Base-by-base conservation (phyloP, 2,113 vertebrate species). In the Pristiophorus japonicus region DNA sequence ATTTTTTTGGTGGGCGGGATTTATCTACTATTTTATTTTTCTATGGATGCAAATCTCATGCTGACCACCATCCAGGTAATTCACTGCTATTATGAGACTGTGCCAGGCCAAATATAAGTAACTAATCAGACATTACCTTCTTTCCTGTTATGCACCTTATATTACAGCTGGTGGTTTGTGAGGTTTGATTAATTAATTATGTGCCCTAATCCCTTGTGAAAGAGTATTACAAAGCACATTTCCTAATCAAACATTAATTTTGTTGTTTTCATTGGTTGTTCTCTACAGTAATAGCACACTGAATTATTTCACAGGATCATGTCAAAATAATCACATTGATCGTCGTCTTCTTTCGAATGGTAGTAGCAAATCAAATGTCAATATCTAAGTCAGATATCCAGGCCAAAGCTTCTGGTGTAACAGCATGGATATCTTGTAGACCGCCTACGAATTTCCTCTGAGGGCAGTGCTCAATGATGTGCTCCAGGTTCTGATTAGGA, bases 11-110 rank as follows among this genome's bases (percentile, higher is more conserved):
- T 78, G n/a, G 2, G 12, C n/a, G n/a, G 75, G 12, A n/a, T 30
- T 78, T 78, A 78, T 38, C 34, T 78, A 78, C 10, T n/a, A 38
- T 38, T 38, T n/a, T 78, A 78, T 78, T 38, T 78, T 78, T 96
- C 93, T 88, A 96, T 96, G 63, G 95, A 87, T 93, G 73, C 93
- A 96, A 47, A 1, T 96, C 96, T 96, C 51, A 96, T 96, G 96
- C 96, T 96, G 96, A 51, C 27, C 24, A 51, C 7, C 11, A 27
- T 27, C 84, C 22, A 24, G 42, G 11, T 87, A 87, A 47, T 51
- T 87, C 84, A 24, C 45, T 87, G 45, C 27, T 87, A 87, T 87
- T 87, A 45, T 85, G 84, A 47, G 20, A 27, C 7, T 51, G 20
- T 87, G 45, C 45, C 18, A 47, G 84, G 20, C 45, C 42, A 24